phyloP scores from a whole-genome alignment of 2,888 invertebrate species.

The Ichneumoninae sp. region DNA sequence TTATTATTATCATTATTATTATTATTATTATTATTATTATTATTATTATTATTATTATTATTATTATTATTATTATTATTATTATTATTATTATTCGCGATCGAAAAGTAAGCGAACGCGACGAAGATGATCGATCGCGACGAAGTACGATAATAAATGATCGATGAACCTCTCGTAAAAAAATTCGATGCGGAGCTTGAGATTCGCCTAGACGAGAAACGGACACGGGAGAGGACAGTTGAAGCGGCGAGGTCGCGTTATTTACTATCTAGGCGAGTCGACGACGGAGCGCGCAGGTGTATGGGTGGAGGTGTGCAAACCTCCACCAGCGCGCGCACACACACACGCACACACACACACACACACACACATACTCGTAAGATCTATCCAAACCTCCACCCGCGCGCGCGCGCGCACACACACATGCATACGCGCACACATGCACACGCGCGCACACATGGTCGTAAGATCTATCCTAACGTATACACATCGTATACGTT shows the following conservation, averaged over 20 bases:
- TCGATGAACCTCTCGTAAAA: background rate
- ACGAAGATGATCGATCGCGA: background rate
- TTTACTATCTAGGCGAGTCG: conserved; percentile 53
- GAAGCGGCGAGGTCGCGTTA: conserved; percentile 55
- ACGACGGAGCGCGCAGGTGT: conserved; percentile 42
- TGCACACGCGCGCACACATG: background rate
- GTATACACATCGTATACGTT: conserved; percentile 20
- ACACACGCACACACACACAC: too few relatives aligned
- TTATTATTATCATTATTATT: too few relatives aligned
- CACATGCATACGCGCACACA: background rate
- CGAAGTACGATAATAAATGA: background rate
- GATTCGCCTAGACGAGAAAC: conserved; percentile 23
- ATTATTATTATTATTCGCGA: background rate
- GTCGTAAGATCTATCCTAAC: conserved; percentile 26
- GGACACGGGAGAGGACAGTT: conserved; percentile 29
- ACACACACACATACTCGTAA: too few relatives aligned
- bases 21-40: background rate
- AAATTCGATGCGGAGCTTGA: background rate
- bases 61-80: too few relatives aligned
- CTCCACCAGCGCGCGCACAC: background rate
- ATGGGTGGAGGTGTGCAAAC: conserved; percentile 2
- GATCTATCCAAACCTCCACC: too few relatives aligned
- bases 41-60: background rate
- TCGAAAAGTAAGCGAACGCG: background rate
- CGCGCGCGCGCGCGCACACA: background rate